Conservation (phyloP, 2,797 vertebrate species). For the Tangara arthus region DNA sequence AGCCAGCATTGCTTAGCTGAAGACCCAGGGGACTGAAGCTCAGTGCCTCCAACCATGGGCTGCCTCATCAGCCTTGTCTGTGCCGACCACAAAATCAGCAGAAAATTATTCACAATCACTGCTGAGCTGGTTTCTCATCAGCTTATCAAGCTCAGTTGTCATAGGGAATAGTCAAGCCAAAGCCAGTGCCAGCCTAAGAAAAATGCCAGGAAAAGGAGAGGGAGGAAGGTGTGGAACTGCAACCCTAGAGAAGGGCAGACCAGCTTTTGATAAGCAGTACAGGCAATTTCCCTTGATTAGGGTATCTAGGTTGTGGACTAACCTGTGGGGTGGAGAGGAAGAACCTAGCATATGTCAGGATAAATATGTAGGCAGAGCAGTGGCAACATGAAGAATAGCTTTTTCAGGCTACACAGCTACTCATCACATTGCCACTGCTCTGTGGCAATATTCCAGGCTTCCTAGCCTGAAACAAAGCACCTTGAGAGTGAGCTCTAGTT, state of each 20-base stretch:
- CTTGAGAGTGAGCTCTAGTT: not conserved
- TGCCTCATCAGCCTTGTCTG: not conserved
- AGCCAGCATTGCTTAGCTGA: fast-evolving
- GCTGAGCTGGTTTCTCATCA: not conserved
- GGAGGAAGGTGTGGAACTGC: not conserved
- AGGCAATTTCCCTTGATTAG: not conserved
- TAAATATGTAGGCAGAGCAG: not conserved
- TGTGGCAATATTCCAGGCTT: not conserved
- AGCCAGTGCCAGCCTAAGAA: not conserved
- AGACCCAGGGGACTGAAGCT: not conserved
- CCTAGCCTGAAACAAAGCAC: not conserved
- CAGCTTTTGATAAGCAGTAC: not conserved
- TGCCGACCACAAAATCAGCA: not conserved
- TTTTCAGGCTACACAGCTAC: not conserved
- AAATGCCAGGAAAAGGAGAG: not conserved
- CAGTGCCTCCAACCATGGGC: not conserved
- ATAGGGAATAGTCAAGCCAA: not conserved
- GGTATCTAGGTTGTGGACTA: not conserved
- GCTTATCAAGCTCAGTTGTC: not conserved
- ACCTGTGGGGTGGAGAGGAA: not conserved
- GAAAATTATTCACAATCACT: not conserved
- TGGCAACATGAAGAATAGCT: not conserved
- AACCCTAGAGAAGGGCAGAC: not conserved
- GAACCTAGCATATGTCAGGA: not conserved
- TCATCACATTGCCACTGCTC: not conserved